Percentiles rank a stretch among this genome's conserved stretches.
Evolutionary conservation across 2,113 vertebrate genomes (phyloP).

Genomic region (Sylvia atricapilla): DNA sequence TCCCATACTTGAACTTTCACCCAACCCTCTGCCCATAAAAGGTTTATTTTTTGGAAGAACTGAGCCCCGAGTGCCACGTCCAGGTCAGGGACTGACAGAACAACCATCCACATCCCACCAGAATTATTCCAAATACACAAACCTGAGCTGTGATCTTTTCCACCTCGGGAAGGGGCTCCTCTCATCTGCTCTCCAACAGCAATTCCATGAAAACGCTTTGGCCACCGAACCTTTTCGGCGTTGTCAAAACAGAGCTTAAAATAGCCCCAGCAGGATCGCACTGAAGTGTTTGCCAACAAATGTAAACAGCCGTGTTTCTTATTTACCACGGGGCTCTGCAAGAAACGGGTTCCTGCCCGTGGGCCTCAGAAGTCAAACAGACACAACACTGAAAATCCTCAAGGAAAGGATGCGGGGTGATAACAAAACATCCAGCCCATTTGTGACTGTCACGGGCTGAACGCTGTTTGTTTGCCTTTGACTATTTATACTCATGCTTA

Average conservation of each 20-base stretch:
- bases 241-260: conserved; percentile 49
- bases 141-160: background rate
- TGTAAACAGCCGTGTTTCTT: background rate
- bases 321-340: background rate
- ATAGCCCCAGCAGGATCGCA: background rate
- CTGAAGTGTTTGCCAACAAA: background rate
- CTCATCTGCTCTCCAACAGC: background rate
- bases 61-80: background rate
- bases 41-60: background rate
- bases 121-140: background rate
- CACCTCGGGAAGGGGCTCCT: background rate
- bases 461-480: conserved; percentile 35
- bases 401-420: conserved; percentile 21
- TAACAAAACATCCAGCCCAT: background rate
- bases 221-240: background rate
- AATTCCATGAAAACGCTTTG: background rate
- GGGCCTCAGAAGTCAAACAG: background rate
- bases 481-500: conserved; percentile 62
- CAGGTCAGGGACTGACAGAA: background rate
- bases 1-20: background rate
- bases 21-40: background rate
- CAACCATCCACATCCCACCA: background rate
- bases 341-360: background rate
- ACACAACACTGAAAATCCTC: conserved; percentile 4
- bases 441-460: background rate